Evolutionary conservation across 2,797 vertebrate species (phyloP).

Genomic region (Pangasius krempfi): DNA sequence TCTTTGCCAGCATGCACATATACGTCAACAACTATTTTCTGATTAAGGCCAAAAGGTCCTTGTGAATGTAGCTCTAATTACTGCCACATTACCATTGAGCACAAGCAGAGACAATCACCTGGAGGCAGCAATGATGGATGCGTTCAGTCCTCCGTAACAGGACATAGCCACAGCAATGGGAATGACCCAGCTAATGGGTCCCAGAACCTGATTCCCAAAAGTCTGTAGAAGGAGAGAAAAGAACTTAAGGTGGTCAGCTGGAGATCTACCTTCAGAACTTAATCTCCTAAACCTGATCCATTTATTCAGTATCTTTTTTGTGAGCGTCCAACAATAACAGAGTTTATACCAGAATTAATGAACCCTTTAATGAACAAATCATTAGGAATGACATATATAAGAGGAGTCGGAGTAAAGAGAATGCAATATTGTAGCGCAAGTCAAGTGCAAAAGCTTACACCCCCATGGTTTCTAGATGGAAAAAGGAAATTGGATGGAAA

Average conservation of each 20-base stretch:
- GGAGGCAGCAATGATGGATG: conserved; percentile 83
- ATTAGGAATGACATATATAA: neutral
- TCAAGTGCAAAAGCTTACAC: neutral
- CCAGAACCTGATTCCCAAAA: conserved; percentile 79
- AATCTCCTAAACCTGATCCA: neutral
- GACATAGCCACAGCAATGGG: conserved; percentile 84
- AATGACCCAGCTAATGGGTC: conserved; percentile 82
- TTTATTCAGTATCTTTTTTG: neutral
- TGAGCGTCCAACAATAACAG: neutral
- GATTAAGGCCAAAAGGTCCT: neutral
- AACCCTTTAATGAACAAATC: neutral
- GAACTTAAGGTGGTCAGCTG: neutral
- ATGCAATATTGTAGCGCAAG: neutral
- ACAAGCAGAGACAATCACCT: conserved; percentile 66
- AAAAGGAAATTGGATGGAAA: neutral
- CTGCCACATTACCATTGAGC: neutral
- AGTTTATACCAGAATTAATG: neutral
- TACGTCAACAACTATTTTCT: neutral
- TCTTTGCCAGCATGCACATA: neutral
- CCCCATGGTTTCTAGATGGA: neutral
- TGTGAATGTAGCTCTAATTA: neutral
- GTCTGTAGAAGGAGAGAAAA: conserved; percentile 66
- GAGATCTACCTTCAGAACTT: neutral
- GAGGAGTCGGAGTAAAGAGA: neutral
- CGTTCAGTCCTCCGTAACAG: conserved; percentile 85